phyloP scores from a whole-genome alignment of 2,113 vertebrate genomes.

The Miniopterus natalensis region DNA sequence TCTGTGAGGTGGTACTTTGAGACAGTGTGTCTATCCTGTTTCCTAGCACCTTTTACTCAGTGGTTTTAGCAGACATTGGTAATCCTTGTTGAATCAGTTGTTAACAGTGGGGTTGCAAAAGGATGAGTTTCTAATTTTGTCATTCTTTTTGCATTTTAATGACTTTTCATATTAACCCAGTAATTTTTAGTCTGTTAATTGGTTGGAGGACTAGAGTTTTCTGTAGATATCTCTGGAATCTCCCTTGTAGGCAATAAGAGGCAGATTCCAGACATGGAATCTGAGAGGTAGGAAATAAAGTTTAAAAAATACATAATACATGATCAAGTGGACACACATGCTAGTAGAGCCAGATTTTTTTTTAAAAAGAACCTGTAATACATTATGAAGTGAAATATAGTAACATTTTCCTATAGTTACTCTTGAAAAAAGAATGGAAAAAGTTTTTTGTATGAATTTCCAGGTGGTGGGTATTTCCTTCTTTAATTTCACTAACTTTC shows the following conservation, averaged over 20 bases:
- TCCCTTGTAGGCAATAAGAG: not conserved
- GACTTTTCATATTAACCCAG: not conserved
- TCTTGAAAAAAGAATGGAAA: not conserved
- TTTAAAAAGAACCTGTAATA: not conserved
- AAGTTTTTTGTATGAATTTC: not conserved
- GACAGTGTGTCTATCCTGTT: not conserved
- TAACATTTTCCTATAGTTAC: not conserved
- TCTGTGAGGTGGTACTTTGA: not conserved
- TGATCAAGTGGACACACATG: not conserved
- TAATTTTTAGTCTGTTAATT: not conserved
- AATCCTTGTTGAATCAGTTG: not conserved
- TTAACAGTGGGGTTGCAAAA: not conserved
- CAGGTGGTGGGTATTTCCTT: not conserved
- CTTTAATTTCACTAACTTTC: not conserved
- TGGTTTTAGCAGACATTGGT: not conserved
- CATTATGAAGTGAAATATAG: not conserved
- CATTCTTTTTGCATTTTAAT: not conserved
- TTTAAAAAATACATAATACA: not conserved
- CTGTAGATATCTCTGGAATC: not conserved
- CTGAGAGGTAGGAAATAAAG: not conserved
- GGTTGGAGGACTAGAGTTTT: not conserved
- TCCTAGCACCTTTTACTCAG: not conserved
- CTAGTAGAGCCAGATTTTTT: not conserved
- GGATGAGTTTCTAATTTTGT: not conserved
- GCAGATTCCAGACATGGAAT: not conserved